phyloP scores from a whole-genome alignment of 1,140 invertebrate genomes.

The Cephus cinctus region DNA sequence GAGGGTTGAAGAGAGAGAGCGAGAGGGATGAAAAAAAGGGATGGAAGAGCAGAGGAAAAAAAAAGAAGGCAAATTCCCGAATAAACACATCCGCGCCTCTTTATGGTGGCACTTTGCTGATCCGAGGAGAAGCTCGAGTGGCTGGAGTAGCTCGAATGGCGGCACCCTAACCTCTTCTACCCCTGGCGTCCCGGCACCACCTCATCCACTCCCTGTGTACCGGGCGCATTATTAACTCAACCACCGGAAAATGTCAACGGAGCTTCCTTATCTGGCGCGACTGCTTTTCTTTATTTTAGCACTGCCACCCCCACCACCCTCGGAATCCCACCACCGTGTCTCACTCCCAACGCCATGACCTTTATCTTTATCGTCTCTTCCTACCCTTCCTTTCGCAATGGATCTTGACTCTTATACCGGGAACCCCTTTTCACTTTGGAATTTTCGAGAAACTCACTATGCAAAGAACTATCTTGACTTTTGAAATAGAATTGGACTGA shows the following conservation, averaged over 20 bases:
- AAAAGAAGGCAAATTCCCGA: constrained; percentile 51
- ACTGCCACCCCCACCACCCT: constrained; percentile 6
- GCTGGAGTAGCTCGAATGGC: too few species aligned
- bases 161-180: too few species aligned
- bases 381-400: too few species aligned
- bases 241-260: constrained; percentile 55
- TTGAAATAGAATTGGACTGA: too few species aligned
- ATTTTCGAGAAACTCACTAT: too few species aligned
- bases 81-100: constrained; percentile 55
- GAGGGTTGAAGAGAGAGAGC: constrained; percentile 1
- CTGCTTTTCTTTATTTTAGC: constrained; percentile 44
- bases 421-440: too few species aligned
- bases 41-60: constrained; percentile 19
- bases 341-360: constrained; percentile 2
- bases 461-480: too few species aligned
- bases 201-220: constrained; percentile 44
- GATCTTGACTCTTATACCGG: too few species aligned
- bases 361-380: constrained; percentile 30
- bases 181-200: constrained; percentile 3
- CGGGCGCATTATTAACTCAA: constrained; percentile 54
- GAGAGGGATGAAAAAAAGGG: constrained; percentile 3
- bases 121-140: too few species aligned
- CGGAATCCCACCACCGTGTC: neutral
- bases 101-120: constrained; percentile 46
- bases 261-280: constrained; percentile 18